Conservation (phyloP, 2,113 vertebrate genomes). For the Trichechus manatus region DNA sequence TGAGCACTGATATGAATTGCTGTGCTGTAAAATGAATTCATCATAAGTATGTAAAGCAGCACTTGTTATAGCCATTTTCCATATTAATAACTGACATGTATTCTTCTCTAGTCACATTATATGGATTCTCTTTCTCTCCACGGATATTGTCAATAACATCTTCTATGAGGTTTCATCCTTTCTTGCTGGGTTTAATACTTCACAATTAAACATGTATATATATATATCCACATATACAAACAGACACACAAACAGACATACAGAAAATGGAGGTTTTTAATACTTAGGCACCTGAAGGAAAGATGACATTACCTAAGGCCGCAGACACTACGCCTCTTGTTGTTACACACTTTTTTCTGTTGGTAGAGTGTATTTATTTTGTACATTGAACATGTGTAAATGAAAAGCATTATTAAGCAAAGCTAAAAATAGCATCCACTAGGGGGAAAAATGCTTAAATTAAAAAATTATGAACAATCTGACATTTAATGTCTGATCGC, state of each 20-base stretch:
- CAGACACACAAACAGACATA: neutral
- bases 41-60: neutral
- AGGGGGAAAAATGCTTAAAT: neutral
- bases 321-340: neutral
- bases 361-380: neutral
- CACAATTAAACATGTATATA: neutral
- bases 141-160: neutral
- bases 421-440: neutral
- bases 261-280: neutral
- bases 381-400: neutral
- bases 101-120: neutral
- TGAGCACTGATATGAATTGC: neutral
- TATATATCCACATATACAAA: neutral
- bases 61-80: neutral
- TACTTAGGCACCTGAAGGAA: neutral
- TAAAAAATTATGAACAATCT: neutral
- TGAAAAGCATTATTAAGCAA: constrained; percentile 18
- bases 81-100: neutral
- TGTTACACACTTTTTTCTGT: neutral
- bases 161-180: neutral
- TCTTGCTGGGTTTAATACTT: neutral
- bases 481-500: neutral
- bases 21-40: neutral
- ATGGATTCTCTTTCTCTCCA: neutral
- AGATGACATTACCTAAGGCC: neutral